Evolutionary conservation across 2,113 vertebrate species (phyloP).

Genomic region (Psammodynastes pulverulentus): DNA sequence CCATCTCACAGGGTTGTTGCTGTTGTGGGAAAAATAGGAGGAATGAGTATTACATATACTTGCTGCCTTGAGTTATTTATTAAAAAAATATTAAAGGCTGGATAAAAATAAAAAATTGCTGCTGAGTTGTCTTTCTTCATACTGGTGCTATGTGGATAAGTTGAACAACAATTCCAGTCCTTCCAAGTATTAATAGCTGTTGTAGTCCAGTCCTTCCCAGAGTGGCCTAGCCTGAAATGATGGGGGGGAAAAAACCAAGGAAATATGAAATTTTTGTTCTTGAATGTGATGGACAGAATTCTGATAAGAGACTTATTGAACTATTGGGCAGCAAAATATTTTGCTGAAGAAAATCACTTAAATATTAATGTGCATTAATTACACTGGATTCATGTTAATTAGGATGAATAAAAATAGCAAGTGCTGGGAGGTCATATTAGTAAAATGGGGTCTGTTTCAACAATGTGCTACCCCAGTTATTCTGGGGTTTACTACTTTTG

Average conservation of each 20-base stretch:
- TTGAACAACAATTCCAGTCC: neutral
- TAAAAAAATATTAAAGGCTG: neutral
- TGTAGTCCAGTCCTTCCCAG: neutral
- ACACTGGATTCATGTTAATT: neutral
- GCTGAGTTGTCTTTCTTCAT: neutral
- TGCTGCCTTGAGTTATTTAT: neutral
- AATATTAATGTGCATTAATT: neutral
- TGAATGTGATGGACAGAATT: neutral
- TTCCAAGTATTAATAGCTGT: neutral
- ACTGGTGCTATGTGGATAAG: neutral
- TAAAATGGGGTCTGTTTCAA: neutral
- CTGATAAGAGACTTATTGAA: neutral
- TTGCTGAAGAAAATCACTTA: neutral
- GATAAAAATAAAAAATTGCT: neutral
- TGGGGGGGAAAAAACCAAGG: too few relatives aligned
- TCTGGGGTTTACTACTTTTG: neutral
- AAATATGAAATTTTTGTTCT: neutral
- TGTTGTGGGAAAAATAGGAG: neutral
- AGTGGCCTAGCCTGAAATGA: neutral
- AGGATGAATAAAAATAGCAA: neutral
- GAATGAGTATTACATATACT: neutral
- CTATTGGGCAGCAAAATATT: neutral
- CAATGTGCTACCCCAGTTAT: neutral
- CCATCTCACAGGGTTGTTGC: neutral
- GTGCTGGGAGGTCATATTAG: neutral